phyloP scores from a whole-genome alignment of 2,888 invertebrate species.

The Drosophila limbata region DNA sequence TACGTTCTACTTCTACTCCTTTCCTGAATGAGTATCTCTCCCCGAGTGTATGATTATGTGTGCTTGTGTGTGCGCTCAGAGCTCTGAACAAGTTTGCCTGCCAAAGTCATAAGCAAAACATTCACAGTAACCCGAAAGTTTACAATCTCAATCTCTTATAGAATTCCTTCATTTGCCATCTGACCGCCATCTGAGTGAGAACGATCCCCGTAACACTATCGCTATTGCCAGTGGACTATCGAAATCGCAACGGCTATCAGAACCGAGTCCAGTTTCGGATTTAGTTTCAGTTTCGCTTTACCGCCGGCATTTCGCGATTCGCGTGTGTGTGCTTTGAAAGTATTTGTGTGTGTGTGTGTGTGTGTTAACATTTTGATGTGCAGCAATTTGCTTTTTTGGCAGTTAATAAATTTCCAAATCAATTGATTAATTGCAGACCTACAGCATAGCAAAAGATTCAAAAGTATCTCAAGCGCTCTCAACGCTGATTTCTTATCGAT shows the following conservation, averaged over 20 bases:
- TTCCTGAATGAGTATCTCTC: slow-evolving; percentile 1
- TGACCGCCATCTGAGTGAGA: slow-evolving; percentile 45
- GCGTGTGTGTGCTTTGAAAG: slow-evolving; percentile 12
- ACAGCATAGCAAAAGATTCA: slow-evolving; percentile 54
- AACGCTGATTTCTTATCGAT: slow-evolving; percentile 40
- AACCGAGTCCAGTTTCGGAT: slow-evolving; percentile 12
- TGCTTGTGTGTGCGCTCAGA: not conserved
- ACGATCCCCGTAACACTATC: slow-evolving; percentile 14
- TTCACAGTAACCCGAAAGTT: slow-evolving; percentile 38
- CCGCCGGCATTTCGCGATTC: slow-evolving; percentile 80
- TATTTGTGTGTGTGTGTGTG: slow-evolving; percentile 29
- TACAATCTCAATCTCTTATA: slow-evolving; percentile 38
- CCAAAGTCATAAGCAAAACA: slow-evolving; percentile 48
- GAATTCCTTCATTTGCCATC: slow-evolving; percentile 61
- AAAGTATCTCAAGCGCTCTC: slow-evolving; percentile 25
- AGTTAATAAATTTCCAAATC: slow-evolving; percentile 82
- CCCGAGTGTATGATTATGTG: not conserved
- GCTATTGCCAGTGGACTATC: slow-evolving; percentile 26
- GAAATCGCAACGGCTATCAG: slow-evolving; percentile 34
- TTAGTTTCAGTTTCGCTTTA: slow-evolving; percentile 62
- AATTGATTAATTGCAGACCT: slow-evolving; percentile 84
- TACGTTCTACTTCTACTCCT: slow-evolving; percentile 54
- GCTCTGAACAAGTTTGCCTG: slow-evolving; percentile 23
- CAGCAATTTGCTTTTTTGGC: slow-evolving; percentile 80
- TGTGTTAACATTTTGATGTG: slow-evolving; percentile 65